These are phyloP conservation scores for Drosophila punjabiensis DNA, from an alignment of 1,140 invertebrate species.

Conservation along the genomic window DNA sequence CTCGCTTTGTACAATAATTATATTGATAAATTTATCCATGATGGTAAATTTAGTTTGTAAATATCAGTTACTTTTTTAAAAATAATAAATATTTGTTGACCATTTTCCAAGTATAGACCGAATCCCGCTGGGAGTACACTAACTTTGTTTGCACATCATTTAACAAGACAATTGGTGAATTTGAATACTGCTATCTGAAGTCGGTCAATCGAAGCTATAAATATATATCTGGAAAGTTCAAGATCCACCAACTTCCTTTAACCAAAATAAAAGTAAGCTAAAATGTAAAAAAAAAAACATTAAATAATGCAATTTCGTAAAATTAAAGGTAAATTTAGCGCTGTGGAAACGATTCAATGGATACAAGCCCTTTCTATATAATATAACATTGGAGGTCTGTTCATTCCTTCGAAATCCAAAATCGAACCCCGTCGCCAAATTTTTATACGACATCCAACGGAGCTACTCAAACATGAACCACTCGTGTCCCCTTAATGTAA, in stretches of 20 bases:
- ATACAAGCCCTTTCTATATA: slow-evolving; percentile 23
- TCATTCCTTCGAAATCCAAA: no score
- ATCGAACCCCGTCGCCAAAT: no score
- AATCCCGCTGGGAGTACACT: slow-evolving; percentile 3
- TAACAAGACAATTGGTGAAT: slow-evolving; percentile 2
- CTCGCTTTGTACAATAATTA: no score
- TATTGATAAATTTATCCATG: no score
- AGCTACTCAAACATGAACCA: no score
- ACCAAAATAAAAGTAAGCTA: background rate
- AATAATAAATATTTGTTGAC: background rate
- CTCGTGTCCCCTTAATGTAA: no score
- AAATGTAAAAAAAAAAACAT: background rate
- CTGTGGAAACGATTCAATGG: slow-evolving; percentile 16
- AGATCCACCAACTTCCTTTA: background rate
- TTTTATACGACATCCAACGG: no score
- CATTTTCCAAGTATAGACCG: no score
- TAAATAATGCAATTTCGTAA: no score
- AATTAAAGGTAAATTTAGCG: background rate
- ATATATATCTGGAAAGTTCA: slow-evolving; percentile 12
- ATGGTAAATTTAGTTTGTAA: no score
- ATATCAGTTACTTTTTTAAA: no score
- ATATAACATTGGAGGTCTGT: background rate
- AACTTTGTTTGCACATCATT: slow-evolving; percentile 5
- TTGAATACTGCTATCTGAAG: slow-evolving; percentile 8
- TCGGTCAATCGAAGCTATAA: slow-evolving; percentile 19